Evolutionary conservation across 2,888 invertebrate species (phyloP), one percentile per base, ranked within the genome.

Genomic region (Caenorhabditis sulstoni): DNA sequence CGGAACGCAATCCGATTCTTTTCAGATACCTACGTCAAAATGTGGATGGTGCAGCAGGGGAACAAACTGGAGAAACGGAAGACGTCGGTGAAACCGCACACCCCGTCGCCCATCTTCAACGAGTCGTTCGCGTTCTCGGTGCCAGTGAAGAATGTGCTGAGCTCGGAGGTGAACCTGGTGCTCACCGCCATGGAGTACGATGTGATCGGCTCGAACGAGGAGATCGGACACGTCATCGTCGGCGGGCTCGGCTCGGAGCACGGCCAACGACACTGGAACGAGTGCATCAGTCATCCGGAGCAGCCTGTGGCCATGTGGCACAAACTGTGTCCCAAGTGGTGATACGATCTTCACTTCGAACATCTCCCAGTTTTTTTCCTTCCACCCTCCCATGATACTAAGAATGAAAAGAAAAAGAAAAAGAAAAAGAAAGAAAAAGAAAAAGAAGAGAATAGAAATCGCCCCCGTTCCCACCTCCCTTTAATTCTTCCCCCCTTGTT

Each of bases 41-140:
- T 90, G 71, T 90, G 90, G 90, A 80, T 90, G 52, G 87, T 90
- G 3, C 88, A 90, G 50, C 82, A 88, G 45, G 90, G 88, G 35
- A 85, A 85, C 65, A 90, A 90, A 65, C 45, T 90, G 75, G 89
- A 90, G 64, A 90, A 90, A 79, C 74, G 88, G 12, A 90, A 90
- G 77, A 90, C 90, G 3, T 83, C 84, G 2, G 87, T 90, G n/a
- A 89, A 89, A 64, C 76, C 84, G 7, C 82, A 83, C 47, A 86
- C 86, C 8, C 78, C 84, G 44, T 73, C 82, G 16, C 90, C 90
- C 1, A 82, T 88, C 7, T 90, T 88, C 86, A 90, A 90, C 78
- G 90, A 90, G 64, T 83, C 85, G 1, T 90, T 90, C 68, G 84
- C 88, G 0, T 90, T 90, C 65, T 66, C 82, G n/a, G 84, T 90